Evolutionary conservation across 2,888 invertebrate species (phyloP), one percentile per base, ranked within the genome.

Genomic region (Hololepta plana): DNA sequence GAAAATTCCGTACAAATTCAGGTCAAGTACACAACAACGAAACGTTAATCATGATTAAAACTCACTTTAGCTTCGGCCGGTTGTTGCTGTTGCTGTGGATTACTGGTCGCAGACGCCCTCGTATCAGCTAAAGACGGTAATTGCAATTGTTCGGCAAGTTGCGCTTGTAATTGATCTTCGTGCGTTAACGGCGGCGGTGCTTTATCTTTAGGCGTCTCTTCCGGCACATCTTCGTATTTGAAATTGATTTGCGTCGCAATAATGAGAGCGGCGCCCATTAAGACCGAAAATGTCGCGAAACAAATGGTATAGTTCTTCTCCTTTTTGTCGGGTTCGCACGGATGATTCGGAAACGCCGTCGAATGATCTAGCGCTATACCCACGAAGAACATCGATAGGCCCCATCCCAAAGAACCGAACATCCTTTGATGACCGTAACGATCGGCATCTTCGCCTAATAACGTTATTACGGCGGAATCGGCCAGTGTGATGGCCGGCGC

Each of bases 301-400:
- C 96, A 98, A 36, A 96, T 87, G 16, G 90, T 91, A 57, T 98
- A 98, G 59, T 98, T 98, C 53, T 93, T 88, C 57, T 98, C 96
- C 48, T 81, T 74, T 32, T 70, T 66, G 43, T 84, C 82, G 4
- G 87, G 84, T 1, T 72, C 79, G 46, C 91, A 93, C 0, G 90
- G 90, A 55, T 90, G 88, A 41, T 82, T 70, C 12, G 88, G 82
- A 55, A 98, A 96, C 1, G 90, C 79, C 11, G 91, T 91, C 30
- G 93, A 91, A 53, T 95, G 90, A 58, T 98, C 96, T 32, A 98
- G 60, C 2, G 85, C 90, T 42, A 91, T 88, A 31, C 88, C 90
- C 32, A 98, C 91, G 50, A 96, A 79, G 57, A 98, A 96, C 96
- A 98, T 98, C 23, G 96, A 84, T 40, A 96, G 60, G 14, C 91